Conservation (phyloP, 1,140 invertebrate species). For the Apis cerana region DNA sequence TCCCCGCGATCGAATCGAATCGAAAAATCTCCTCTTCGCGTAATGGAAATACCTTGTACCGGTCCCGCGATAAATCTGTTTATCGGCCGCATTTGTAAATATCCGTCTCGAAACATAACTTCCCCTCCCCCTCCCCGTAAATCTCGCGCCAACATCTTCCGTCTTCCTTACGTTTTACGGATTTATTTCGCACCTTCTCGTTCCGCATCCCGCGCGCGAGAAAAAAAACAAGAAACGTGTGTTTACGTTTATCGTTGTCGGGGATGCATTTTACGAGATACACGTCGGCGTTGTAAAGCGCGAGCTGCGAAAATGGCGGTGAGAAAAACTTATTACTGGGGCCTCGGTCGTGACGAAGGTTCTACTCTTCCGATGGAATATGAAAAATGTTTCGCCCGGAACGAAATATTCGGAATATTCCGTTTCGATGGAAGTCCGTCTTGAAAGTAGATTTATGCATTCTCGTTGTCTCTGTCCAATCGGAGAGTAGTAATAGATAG, state of each 20-base stretch:
- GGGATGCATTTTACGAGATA: conserved; percentile 9
- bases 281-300: neutral
- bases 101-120: neutral
- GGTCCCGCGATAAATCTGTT: neutral
- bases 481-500: too few species aligned
- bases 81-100: neutral
- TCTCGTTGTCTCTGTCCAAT: too few species aligned
- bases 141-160: neutral
- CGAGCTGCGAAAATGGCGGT: neutral
- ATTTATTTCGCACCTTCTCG: conserved; percentile 10
- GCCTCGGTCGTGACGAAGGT: too few species aligned
- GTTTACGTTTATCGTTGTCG: conserved; percentile 41
- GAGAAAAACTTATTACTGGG: neutral
- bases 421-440: too few species aligned
- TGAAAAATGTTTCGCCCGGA: too few species aligned
- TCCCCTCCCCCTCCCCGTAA: too few species aligned
- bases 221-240: neutral
- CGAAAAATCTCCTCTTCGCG: neutral
- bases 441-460: too few species aligned
- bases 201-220: too few species aligned
- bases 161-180: neutral
- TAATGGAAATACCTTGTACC: neutral
- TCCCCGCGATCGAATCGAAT: conserved; percentile 38
- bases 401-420: too few species aligned
- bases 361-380: too few species aligned